Evolutionary conservation across 2,113 vertebrate genomes (phyloP).

Genomic region (Lepus europaeus): DNA sequence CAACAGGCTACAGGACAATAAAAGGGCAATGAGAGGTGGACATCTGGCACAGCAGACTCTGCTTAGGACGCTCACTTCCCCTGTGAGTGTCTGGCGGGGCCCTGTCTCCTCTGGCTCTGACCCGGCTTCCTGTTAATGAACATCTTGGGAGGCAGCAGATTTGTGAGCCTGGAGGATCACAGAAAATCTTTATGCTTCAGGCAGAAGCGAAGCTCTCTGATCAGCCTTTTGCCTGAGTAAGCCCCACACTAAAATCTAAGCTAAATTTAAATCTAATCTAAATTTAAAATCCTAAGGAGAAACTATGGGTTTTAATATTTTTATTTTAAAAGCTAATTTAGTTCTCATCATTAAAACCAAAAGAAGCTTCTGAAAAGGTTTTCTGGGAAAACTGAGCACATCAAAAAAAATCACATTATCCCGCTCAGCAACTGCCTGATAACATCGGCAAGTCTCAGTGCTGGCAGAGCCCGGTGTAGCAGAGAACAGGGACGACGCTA

Average conservation of each 20-base stretch:
- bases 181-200: not conserved
- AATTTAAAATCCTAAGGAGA: not conserved
- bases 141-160: not conserved
- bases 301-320: not conserved
- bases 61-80: no score
- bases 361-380: constrained; percentile 31
- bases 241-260: not conserved
- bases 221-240: not conserved
- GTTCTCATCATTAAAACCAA: constrained; percentile 12
- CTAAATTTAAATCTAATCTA: no score
- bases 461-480: not conserved
- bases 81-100: no score
- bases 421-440: not conserved
- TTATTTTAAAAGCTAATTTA: not conserved
- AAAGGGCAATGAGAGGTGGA: no score
- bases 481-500: not conserved
- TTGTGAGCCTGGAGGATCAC: not conserved
- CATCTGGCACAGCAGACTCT: no score
- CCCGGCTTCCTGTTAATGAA: no score
- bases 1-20: no score
- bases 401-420: not conserved
- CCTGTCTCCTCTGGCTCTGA: no score
- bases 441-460: not conserved
- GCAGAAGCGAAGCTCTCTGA: not conserved
- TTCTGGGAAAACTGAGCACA: not conserved